Conservation (phyloP, 1,140 invertebrate species). For the Heliconius himera region DNA sequence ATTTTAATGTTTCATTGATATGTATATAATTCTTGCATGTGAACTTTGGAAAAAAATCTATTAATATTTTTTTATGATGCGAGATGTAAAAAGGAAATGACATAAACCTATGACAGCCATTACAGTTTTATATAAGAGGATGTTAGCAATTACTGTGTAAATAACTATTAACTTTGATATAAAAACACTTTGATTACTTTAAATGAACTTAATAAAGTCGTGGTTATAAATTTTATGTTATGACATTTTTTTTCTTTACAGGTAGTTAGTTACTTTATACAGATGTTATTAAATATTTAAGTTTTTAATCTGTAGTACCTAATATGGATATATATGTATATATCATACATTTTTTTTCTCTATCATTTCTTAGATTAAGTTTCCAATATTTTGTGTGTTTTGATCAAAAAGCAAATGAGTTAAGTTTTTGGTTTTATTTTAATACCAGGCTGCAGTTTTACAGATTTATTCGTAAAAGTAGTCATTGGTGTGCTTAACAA, state of each 20-base stretch:
- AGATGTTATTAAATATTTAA: background rate
- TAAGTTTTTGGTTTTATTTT: too few species aligned
- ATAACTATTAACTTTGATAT: constrained; percentile 21
- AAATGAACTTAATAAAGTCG: constrained; percentile 9
- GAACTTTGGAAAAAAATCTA: background rate
- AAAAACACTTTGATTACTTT: constrained; percentile 24
- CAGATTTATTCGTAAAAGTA: too few species aligned
- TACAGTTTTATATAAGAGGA: constrained; percentile 13
- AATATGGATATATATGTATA: too few species aligned
- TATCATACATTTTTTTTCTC: too few species aligned
- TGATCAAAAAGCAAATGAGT: too few species aligned
- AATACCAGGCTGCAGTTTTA: too few species aligned
- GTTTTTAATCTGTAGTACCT: too few species aligned
- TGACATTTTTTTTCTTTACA: background rate
- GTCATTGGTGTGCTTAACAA: too few species aligned
- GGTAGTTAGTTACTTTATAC: background rate
- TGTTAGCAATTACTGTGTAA: constrained; percentile 13
- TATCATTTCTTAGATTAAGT: too few species aligned
- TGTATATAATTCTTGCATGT: background rate
- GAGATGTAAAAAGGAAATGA: constrained; percentile 13
- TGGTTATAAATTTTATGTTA: background rate
- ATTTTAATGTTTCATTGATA: background rate
- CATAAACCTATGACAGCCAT: constrained; percentile 19
- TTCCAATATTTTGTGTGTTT: too few species aligned
- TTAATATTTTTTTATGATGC: background rate